phyloP scores from a whole-genome alignment of 2,797 vertebrate species.

The Enteromius afrohamiltoni region DNA sequence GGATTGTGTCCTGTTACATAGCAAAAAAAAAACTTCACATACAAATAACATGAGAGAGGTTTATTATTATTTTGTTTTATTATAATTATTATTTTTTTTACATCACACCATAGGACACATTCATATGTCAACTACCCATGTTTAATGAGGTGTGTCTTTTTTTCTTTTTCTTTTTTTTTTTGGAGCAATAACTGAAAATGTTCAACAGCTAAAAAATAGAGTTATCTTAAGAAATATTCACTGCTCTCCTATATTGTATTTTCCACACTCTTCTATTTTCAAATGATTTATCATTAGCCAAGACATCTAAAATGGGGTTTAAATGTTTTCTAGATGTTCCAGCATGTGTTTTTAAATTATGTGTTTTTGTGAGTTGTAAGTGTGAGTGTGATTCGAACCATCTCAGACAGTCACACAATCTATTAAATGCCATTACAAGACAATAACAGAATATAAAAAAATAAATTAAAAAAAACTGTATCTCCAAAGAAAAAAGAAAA shows the following conservation, averaged over 20 bases:
- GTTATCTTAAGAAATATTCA: background rate
- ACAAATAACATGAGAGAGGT: no score
- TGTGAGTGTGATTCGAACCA: slow-evolving; percentile 31
- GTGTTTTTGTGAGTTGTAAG: slow-evolving; percentile 27
- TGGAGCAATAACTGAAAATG: background rate
- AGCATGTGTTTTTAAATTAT: background rate
- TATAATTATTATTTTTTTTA: no score
- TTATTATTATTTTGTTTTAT: no score
- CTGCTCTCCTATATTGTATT: background rate
- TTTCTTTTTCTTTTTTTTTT: no score
- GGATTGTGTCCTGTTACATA: no score
- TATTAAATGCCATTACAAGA: slow-evolving; percentile 49
- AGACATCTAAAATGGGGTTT: background rate
- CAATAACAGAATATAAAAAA: slow-evolving; percentile 46
- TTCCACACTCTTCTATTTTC: background rate
- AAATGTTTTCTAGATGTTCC: slow-evolving; percentile 3
- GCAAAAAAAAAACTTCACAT: no score
- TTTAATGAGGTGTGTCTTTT: background rate
- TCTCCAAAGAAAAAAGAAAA: slow-evolving; percentile 51
- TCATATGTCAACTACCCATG: no score
- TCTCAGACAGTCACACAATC: slow-evolving; percentile 39
- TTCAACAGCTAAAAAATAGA: background rate
- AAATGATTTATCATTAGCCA: background rate
- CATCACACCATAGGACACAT: no score
- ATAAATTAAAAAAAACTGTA: slow-evolving; percentile 28